These are phyloP conservation scores for Simalia tracyae DNA, from an alignment of 2,797 vertebrate genomes.

Conservation along the genomic window DNA sequence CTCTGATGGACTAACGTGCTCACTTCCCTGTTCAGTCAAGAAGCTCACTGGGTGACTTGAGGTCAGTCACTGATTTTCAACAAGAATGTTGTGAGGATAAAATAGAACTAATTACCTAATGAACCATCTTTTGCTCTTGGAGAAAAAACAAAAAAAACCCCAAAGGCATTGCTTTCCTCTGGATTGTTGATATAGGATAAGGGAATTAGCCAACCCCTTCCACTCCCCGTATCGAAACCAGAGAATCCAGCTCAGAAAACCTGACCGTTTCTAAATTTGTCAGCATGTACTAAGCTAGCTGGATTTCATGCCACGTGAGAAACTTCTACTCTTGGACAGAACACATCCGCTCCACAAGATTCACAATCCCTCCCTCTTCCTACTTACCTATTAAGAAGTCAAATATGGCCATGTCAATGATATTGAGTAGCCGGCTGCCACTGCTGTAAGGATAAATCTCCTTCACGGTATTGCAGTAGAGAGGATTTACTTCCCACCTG, in stretches of 20 bases:
- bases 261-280: background rate
- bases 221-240: background rate
- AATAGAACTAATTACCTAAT: background rate
- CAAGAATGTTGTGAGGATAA: background rate
- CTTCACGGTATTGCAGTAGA: constrained; percentile 88
- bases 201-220: background rate
- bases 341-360: background rate
- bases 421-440: constrained; percentile 86
- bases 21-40: background rate
- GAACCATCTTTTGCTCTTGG: background rate
- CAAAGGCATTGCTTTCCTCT: background rate
- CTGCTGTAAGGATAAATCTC: constrained; percentile 87
- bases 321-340: background rate
- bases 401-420: constrained; percentile 96
- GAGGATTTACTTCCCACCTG: constrained; percentile 94
- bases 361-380: background rate
- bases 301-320: background rate
- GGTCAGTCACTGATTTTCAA: background rate
- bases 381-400: constrained; percentile 89
- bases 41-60: background rate
- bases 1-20: background rate
- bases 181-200: background rate
- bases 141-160: background rate
- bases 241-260: background rate
- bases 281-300: background rate